Evolutionary conservation across 2,888 invertebrate genomes (phyloP).

Genomic region (Hirudinaria manillensis): DNA sequence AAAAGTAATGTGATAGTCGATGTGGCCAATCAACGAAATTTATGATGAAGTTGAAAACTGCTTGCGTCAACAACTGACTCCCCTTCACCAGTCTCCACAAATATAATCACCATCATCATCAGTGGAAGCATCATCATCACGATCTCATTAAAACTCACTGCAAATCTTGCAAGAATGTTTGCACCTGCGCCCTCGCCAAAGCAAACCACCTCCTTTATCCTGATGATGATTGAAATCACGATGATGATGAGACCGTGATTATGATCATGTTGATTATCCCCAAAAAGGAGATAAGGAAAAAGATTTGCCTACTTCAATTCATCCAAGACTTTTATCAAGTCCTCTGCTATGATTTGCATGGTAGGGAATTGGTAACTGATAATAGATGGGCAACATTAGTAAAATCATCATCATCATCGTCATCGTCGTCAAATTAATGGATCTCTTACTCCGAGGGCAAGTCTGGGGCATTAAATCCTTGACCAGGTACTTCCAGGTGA

Average conservation of each 20-base stretch:
- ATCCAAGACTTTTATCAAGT: constrained; percentile 73
- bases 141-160: not conserved
- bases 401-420: not conserved
- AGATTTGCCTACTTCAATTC: constrained; percentile 62
- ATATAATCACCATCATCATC: not conserved
- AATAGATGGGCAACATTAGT: not conserved
- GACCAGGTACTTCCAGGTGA: constrained; percentile 69
- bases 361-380: constrained; percentile 72
- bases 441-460: constrained; percentile 65
- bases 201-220: constrained; percentile 46
- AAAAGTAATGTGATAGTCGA: not conserved
- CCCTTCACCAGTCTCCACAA: not conserved
- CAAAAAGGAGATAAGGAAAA: not conserved
- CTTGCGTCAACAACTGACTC: not conserved
- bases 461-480: constrained; percentile 73
- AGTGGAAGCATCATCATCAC: not conserved
- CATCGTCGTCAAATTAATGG: not conserved
- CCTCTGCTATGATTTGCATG: constrained; percentile 74
- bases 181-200: constrained; percentile 83
- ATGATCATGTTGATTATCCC: not conserved
- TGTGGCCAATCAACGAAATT: too few relatives aligned
- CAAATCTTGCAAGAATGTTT: constrained; percentile 65
- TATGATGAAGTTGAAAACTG: not conserved
- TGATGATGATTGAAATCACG: not conserved
- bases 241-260: not conserved